Percentiles rank a stretch among this genome's conserved stretches.
phyloP scores from a whole-genome alignment of 2,797 vertebrate species.

The Taenioides sp. region DNA sequence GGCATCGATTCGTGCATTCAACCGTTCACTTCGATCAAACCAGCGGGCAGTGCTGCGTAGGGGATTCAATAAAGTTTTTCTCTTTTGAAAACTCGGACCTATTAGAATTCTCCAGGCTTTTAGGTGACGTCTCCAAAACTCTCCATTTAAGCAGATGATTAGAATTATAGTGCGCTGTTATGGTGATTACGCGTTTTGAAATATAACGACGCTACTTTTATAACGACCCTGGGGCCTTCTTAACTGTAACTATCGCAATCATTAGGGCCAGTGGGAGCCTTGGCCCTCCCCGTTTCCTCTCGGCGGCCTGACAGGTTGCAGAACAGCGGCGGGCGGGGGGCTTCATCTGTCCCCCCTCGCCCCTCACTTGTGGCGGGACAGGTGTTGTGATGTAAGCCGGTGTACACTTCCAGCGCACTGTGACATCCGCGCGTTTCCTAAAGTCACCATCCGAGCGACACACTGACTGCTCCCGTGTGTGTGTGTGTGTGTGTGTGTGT shows the following conservation, averaged over 20 bases:
- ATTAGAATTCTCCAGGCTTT: background rate
- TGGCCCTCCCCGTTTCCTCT: background rate
- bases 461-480: constrained; percentile 24
- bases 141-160: background rate
- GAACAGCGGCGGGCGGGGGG: constrained; percentile 6
- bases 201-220: background rate
- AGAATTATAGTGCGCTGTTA: background rate
- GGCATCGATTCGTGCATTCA: background rate
- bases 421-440: constrained; percentile 19
- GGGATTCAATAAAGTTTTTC: background rate
- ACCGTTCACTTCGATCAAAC: background rate
- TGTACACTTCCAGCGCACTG: constrained; percentile 20
- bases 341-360: constrained; percentile 52
- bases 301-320: background rate
- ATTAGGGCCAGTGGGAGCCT: background rate
- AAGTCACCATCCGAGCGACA: constrained; percentile 40
- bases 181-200: background rate
- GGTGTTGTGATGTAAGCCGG: constrained; percentile 45
- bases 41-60: background rate
- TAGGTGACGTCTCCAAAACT: background rate
- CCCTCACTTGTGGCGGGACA: constrained; percentile 48
- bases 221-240: constrained; percentile 2
- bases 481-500: background rate
- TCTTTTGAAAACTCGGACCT: background rate
- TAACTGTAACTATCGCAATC: background rate